A percentile compares a stretch with the other conserved stretches of the same genome.
Evolutionary conservation across 35 echinoderm and acorn worm genomes (phyloP).

Genomic region (Heliocidaris erythrogramma): DNA sequence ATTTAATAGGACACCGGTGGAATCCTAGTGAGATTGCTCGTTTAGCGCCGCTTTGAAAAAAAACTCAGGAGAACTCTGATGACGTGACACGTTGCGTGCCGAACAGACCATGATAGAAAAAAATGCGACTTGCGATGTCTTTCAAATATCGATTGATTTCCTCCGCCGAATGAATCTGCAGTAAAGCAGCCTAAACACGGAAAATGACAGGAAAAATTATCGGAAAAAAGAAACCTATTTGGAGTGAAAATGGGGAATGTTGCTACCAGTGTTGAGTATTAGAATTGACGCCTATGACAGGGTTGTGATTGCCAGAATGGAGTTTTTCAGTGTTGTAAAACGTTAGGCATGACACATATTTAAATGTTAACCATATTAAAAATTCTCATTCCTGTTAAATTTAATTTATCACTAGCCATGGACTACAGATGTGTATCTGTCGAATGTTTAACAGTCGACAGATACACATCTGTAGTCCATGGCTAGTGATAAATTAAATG

Average conservation of each 20-base stretch:
- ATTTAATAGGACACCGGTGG: slow-evolving; percentile 27
- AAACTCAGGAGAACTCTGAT: background rate
- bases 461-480: no score
- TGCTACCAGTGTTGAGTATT: background rate
- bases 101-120: background rate
- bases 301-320: no score
- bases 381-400: no score
- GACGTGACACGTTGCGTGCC: slow-evolving; percentile 23
- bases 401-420: no score
- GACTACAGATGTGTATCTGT: no score
- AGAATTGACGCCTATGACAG: no score
- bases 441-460: no score
- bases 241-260: background rate
- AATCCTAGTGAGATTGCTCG: slow-evolving; percentile 23
- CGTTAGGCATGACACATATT: background rate
- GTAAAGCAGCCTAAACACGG: background rate
- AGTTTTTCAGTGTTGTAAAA: background rate
- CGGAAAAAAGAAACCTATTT: background rate
- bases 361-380: no score
- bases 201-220: background rate
- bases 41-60: background rate
- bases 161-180: background rate
- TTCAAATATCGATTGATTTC: slow-evolving; percentile 23
- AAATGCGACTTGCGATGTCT: background rate
- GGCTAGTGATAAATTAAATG: no score